These are phyloP conservation scores for Trichacis sp. DNA, from an alignment of 2,888 invertebrate genomes.

Conservation along the genomic window DNA sequence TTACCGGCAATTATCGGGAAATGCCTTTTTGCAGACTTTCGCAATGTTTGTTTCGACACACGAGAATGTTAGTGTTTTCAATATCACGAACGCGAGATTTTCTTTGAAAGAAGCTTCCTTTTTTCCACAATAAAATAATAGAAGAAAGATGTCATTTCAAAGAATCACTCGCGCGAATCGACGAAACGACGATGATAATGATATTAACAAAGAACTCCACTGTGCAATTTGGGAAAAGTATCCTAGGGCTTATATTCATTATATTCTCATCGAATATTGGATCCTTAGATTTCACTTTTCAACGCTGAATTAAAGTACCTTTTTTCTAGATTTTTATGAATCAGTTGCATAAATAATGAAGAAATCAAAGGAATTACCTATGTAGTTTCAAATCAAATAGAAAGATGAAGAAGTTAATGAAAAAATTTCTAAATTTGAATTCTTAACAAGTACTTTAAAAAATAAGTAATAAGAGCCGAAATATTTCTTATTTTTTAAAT, in stretches of 20 bases:
- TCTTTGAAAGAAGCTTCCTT: background rate
- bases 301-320: too few species aligned
- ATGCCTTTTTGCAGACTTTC: constrained; percentile 36
- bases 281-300: too few species aligned
- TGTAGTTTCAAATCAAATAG: too few species aligned
- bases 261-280: constrained; percentile 17
- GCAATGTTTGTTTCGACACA: background rate
- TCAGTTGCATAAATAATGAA: too few species aligned
- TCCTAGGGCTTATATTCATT: too few species aligned
- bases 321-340: too few species aligned
- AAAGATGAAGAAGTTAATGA: too few species aligned
- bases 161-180: constrained; percentile 1
- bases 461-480: too few species aligned
- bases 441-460: too few species aligned
- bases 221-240: constrained; percentile 29
- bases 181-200: background rate
- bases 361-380: too few species aligned
- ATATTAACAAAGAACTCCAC: constrained; percentile 6
- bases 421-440: too few species aligned
- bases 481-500: too few species aligned
- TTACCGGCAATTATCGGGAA: constrained; percentile 30
- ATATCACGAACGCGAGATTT: background rate
- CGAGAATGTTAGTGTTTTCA: background rate
- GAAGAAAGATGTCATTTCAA: background rate
- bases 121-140: background rate